Conservation (phyloP, 2,797 vertebrate species). For the Leptatherina wallacei region DNA sequence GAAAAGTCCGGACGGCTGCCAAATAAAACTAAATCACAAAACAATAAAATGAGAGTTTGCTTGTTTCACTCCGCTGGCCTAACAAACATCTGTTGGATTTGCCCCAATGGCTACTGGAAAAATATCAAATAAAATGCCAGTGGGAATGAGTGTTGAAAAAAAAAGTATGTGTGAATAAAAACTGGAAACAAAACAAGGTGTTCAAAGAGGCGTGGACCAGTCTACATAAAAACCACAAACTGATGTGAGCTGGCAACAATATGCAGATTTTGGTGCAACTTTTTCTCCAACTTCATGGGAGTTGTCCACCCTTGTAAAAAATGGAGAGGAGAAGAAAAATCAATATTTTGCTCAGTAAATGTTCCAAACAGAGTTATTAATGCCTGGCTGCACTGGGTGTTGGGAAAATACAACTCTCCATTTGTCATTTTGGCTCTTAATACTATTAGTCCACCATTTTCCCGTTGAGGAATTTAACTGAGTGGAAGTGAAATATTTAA, state of each 20-base stretch:
- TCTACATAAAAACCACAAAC: constrained; percentile 16
- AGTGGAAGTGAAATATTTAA: constrained; percentile 40
- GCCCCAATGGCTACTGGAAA: constrained; percentile 59
- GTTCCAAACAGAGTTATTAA: constrained; percentile 50
- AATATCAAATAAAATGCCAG: constrained; percentile 49
- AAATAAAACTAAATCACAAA: constrained; percentile 51
- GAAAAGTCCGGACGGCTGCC: constrained; percentile 51
- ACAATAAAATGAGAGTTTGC: constrained; percentile 69
- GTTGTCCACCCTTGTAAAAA: constrained; percentile 27
- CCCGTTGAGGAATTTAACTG: constrained; percentile 41
- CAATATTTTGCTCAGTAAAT: constrained; percentile 49
- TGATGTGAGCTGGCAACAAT: constrained; percentile 16
- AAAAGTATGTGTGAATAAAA: constrained; percentile 27
- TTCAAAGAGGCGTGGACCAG: constrained; percentile 32
- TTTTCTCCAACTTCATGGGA: constrained; percentile 18
- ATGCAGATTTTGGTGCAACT: constrained; percentile 18
- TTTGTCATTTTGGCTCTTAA: constrained; percentile 51
- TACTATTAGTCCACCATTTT: constrained; percentile 40
- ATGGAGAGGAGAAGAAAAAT: constrained; percentile 10
- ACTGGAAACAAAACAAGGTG: constrained; percentile 43
- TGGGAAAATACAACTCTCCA: constrained; percentile 48
- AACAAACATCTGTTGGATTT: constrained; percentile 74
- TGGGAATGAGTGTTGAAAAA: constrained; percentile 9
- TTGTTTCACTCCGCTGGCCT: constrained; percentile 64
- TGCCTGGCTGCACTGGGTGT: constrained; percentile 21